Base-by-base conservation (phyloP, 1,140 invertebrate genomes). In the Aporrectodea caliginosa region DNA sequence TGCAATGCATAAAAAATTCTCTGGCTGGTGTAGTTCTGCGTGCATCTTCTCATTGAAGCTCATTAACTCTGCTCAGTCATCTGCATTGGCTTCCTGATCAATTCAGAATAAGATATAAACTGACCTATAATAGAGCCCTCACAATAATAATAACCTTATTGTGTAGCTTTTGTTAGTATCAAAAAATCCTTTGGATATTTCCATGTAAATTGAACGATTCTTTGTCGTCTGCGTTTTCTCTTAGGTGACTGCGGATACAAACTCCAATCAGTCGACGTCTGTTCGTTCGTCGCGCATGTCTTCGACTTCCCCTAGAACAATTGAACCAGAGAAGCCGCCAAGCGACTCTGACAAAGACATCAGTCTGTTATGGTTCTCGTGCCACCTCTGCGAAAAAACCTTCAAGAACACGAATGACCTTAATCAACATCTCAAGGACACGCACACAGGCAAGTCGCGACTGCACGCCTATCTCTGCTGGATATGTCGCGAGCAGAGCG, bases 381-480 rank as follows among this genome's bases (percentile, higher is more conserved):
- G 87, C 81, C 84, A 85, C 75, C 79, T 86, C 2, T 88, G 87
- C 82, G 84, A 85, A 2, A 73, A 82, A n/a, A 84, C 83, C 0
- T 87, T 86, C 78, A 78, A 82, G n/a, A 80, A 83, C 6, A 75
- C 82, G 35, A 78, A 81, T 16, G 81, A 74, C 69, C 79, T 87
- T 2, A 73, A 82, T 29, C 78, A 81, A 16, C 87, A 88, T 78
- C 80, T 84, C 0, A 75, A 80, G 75, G 74, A 80, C 14, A 80
- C 81, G 1, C 86, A 87, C 77, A 83, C 82, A 35, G 83, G 83
- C 0, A 83, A 84, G 72, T 79, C 77, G 16, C 27, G 77, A 32
- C 31, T 16, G 27, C 16, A 69, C 2, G 74, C 78, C 1, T 58
- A 58, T 27, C 16, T 58, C 27, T 87, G 85, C 77, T 81, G 79